Evolutionary conservation across 2,113 vertebrate genomes (phyloP), one percentile per base, ranked within the genome.

Genomic region (Aptenodytes patagonicus): DNA sequence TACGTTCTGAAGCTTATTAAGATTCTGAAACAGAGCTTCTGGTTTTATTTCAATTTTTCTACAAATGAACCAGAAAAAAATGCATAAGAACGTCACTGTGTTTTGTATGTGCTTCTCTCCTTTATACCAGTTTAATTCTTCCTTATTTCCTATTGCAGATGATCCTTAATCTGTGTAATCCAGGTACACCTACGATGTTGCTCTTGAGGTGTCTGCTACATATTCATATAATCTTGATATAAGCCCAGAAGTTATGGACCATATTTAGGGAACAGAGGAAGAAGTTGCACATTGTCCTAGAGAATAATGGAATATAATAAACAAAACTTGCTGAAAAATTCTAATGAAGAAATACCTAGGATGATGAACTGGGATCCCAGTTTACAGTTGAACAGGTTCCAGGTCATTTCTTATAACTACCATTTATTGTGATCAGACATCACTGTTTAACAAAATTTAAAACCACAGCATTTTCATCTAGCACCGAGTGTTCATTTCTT

Each of bases 81-180:
- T 8, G 0, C 4, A 0, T 29, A 52, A 49, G 57, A 89, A 75
- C 1, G 0, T 18, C 7, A 13, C 7, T 62, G 70, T 29, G 40
- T 26, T 71, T 54, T 83, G 15, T 46, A 51, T 44, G 18, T 21
- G 7, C 3, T n/a, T n/a, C 14, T 80, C 22, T 72, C 20, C 65
- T 88, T 75, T n/a, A 69, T 44, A 26, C 2, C 7, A 38, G 1
- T 49, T 89, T 78, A 62, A 22, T 77, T 83, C 9, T 34, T 71
- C 12, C 72, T 83, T 85, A 52, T 87, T 61, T 18, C 18, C 4
- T 8, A 44, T 12, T 65, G 25, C 18, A 77, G 25, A 24, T 42
- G n/a, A 47, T 52, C 10, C 40, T 61, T 89, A 60, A 47, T 69
- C 11, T 28, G 20, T 38, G 17, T 60, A 65, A 78, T 70, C n/a